phyloP scores from a whole-genome alignment of 2,113 vertebrate genomes.

The Equus quagga region DNA sequence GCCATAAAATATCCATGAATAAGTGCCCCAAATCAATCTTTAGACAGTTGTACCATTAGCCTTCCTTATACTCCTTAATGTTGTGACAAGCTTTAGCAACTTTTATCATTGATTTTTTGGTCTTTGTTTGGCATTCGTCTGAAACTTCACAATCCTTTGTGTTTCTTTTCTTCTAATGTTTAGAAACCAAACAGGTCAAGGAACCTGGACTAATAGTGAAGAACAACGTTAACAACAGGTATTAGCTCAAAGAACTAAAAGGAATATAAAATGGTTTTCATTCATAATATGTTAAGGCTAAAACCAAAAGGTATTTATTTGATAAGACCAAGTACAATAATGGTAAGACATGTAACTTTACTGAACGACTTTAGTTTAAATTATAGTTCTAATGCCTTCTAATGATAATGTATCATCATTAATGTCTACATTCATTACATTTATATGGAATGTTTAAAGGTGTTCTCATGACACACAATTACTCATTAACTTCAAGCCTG shows the following conservation, averaged over 20 bases:
- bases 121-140: background rate
- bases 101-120: background rate
- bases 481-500: background rate
- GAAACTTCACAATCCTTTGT: background rate
- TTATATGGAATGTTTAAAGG: background rate
- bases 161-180: background rate
- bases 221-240: background rate
- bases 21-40: too few relatives aligned
- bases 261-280: background rate
- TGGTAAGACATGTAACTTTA: background rate
- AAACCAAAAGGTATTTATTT: too few relatives aligned
- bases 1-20: background rate
- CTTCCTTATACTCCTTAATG: background rate
- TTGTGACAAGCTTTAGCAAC: background rate
- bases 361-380: background rate
- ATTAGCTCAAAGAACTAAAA: background rate
- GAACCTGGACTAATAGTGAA: background rate
- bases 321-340: background rate
- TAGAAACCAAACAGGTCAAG: background rate
- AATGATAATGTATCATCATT: rapidly evolving
- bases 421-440: rapidly evolving
- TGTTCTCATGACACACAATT: background rate
- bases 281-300: background rate
- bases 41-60: too few relatives aligned
- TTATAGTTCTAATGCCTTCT: background rate